These are phyloP conservation scores for Saccopteryx bilineata DNA, from an alignment of 2,113 vertebrate genomes.

Conservation along the genomic window DNA sequence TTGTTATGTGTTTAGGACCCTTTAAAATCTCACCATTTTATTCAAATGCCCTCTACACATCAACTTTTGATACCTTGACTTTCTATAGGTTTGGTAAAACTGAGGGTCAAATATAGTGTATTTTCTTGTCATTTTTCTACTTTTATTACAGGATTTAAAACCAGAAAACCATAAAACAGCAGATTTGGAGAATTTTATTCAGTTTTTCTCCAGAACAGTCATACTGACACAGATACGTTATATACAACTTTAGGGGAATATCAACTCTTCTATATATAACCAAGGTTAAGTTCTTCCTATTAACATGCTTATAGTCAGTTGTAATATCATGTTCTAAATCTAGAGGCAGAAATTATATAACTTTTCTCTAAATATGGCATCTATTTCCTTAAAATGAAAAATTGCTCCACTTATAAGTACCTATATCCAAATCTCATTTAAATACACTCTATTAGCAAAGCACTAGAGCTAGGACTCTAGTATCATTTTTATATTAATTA, in stretches of 20 bases:
- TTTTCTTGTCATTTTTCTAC: conserved; percentile 17
- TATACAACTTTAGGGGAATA: not conserved
- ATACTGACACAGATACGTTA: not conserved
- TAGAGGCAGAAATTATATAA: not conserved
- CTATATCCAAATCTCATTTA: not conserved
- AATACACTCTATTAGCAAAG: not conserved
- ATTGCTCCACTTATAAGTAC: not conserved
- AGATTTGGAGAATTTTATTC: not conserved
- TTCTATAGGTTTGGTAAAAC: conserved; percentile 3
- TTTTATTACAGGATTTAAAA: not conserved
- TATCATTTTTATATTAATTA: not conserved
- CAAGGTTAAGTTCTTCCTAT: not conserved
- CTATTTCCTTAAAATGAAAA: conserved; percentile 35
- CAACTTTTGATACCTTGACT: not conserved
- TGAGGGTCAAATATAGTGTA: not conserved
- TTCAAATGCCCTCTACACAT: not conserved
- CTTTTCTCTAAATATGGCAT: not conserved
- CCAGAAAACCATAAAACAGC: not conserved
- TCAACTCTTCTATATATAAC: not conserved
- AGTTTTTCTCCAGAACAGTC: not conserved
- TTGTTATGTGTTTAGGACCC: not conserved
- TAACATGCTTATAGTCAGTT: not conserved
- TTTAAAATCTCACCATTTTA: not conserved
- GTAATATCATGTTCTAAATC: not conserved
- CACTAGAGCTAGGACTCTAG: not conserved